Evolutionary conservation across 2,113 vertebrate genomes (phyloP).

Genomic region (Blennius ocellaris): DNA sequence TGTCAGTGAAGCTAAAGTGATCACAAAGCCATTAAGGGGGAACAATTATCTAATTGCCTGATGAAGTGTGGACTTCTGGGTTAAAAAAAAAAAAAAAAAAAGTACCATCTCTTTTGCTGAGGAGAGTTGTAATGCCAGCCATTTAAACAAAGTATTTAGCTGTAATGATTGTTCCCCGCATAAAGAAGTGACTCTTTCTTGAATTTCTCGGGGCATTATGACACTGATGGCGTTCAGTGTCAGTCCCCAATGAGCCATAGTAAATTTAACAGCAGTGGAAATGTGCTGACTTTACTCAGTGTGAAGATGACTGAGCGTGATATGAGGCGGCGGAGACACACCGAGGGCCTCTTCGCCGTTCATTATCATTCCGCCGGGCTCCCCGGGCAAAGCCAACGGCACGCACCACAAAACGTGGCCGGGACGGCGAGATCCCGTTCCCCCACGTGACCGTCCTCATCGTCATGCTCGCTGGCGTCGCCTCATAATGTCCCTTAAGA

Average conservation of each 20-base stretch:
- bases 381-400: constrained; percentile 60
- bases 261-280: constrained; percentile 72
- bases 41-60: constrained; percentile 56
- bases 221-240: constrained; percentile 59
- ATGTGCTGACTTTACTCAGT: constrained; percentile 80
- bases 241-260: constrained; percentile 74
- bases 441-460: not conserved
- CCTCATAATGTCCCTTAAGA: constrained; percentile 23
- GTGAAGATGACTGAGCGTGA: constrained; percentile 81
- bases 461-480: constrained; percentile 29
- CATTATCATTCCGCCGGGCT: constrained; percentile 63
- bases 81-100: constrained; percentile 23
- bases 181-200: constrained; percentile 64
- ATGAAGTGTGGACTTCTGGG: constrained; percentile 57
- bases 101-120: constrained; percentile 45
- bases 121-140: constrained; percentile 56
- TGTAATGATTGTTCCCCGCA: constrained; percentile 63
- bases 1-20: constrained; percentile 45
- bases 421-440: constrained; percentile 17
- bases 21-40: constrained; percentile 45
- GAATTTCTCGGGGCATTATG: constrained; percentile 64
- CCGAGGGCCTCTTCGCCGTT: constrained; percentile 51
- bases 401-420: constrained; percentile 57
- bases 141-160: constrained; percentile 61
- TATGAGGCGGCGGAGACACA: constrained; percentile 61